These are phyloP conservation scores for Onthophagus sagittarius DNA, from an alignment of 2,888 invertebrate species.

Conservation along the genomic window DNA sequence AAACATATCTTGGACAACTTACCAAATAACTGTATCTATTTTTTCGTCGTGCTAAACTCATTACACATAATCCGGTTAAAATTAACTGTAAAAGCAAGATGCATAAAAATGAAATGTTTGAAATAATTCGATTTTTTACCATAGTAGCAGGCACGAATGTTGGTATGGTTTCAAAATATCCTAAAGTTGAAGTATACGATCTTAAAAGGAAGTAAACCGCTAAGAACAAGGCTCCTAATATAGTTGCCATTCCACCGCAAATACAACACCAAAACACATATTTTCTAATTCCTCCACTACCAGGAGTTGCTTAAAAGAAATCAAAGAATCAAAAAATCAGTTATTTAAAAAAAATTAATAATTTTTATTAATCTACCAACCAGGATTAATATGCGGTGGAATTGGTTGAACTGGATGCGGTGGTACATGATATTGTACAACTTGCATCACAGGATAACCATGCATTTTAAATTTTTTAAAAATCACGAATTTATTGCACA, in stretches of 20 bases:
- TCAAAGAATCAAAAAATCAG: conserved; percentile 23
- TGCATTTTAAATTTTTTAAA: conserved; percentile 49
- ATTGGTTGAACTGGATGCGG: conserved; percentile 48
- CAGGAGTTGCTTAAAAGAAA: conserved; percentile 43
- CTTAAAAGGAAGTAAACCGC: conserved; percentile 76
- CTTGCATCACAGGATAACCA: conserved; percentile 64
- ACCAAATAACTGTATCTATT: conserved; percentile 88
- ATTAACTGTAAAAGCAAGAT: conserved; percentile 61
- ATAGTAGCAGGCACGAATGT: conserved; percentile 89
- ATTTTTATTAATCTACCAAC: conserved; percentile 23
- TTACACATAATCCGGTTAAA: conserved; percentile 80
- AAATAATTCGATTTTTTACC: conserved; percentile 55
- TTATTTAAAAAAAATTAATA: neutral
- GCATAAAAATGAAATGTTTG: neutral
- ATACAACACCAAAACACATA: conserved; percentile 82
- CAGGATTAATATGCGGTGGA: conserved; percentile 39
- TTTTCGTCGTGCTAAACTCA: conserved; percentile 77
- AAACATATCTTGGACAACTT: conserved; percentile 45
- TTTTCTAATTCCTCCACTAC: conserved; percentile 60
- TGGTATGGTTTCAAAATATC: conserved; percentile 88
- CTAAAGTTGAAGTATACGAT: conserved; percentile 72
- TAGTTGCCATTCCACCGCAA: conserved; percentile 73
- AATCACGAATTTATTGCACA: conserved; percentile 1
- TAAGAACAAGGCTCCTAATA: conserved; percentile 72
- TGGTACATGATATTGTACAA: conserved; percentile 59